Evolutionary conservation across 2,888 invertebrate species (phyloP), one percentile per base, ranked within the genome.

Genomic region (Shargacucullia verbasci): DNA sequence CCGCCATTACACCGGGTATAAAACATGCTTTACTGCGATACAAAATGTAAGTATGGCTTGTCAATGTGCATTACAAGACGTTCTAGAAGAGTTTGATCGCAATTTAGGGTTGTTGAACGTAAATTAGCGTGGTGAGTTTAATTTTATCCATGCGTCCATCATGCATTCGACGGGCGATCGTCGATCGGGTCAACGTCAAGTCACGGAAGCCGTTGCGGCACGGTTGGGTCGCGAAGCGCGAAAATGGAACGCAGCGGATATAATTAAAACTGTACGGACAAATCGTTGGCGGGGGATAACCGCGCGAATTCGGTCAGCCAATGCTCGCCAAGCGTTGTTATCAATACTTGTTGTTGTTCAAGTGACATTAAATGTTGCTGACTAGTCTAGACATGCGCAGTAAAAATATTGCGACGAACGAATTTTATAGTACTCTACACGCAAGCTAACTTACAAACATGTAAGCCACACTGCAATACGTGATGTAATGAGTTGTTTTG

Each of bases 201-300:
- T 87, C 84, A 80, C 92, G 92, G 92, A 92, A 91, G 92, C 86
- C 72, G 64, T 73, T 78, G 80, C 83, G 80, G 77, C 80, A 79
- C 80, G 74, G 81, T 83, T 83, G 82, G 84, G 86, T 80, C 82
- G 85, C 82, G 83, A 83, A 76, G 81, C 81, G 82, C 83, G 88
- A 91, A 92, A 92, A 92, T 92, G 91, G 92, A 90, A 88, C 92
- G 81, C 89, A 88, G 90, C 90, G 91, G 91, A 87, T 93, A 92
- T 92, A 92, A 92, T 92, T 93, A 93, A 90, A 91, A 89, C 89
- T 79, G 82, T 84, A 82, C 88, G 84, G 83, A 88, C 88, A 87
- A 89, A 88, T 89, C 86, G 84, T 78, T 83, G 87, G 87, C 87
- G 85, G 76, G 82, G 87, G 84, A 88, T 88, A 85, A 87, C 86